Evolutionary conservation across 2,113 vertebrate species (phyloP), one percentile per base, ranked within the genome.

Genomic region (Callorhinus ursinus): DNA sequence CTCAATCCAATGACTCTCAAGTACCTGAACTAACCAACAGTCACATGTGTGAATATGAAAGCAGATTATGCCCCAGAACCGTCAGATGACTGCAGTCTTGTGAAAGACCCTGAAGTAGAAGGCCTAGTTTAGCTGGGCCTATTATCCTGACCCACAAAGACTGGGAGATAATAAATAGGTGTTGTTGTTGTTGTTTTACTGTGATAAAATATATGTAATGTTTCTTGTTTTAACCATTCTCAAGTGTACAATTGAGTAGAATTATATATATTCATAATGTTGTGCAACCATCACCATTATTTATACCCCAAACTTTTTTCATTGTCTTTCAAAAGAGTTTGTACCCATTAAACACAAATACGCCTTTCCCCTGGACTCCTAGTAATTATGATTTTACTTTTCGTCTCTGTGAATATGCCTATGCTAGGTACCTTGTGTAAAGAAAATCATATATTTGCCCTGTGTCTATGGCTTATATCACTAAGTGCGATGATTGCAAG

Each of bases 331-430:
- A 65, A 59, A 77, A 39, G 9, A 63, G 5, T 2, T 26, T 49
- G 11, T 82, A 53, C 4, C 0, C 33, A 72, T n/a, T 59, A 55
- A 94, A 57, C 3, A 80, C 51, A n/a, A 77, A 63, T 39, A 49
- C 3, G 0, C 16, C 7, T 36, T 31, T 1, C 18, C 26, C 49
- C 1, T 6, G 22, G 71, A 2, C 7, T 2, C 7, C 19, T 59
- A 51, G 18, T 51, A 67, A 26, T 7, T 26, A 65, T 1, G 65
- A 15, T 42, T 72, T 4, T 87, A 59, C 9, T 61, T 63, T 67
- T 5, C 59, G 39, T 42, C 3, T 67, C 9, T 59, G n/a, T 21
- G 36, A 36, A 31, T 88, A 57, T 69, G 6, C 2, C 5, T 26
- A 51, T 63, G 57, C 13, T 76, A 46, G 11, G 4, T 24, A 69